Evolutionary conservation across 2,888 invertebrate species (phyloP), one percentile per base, ranked within the genome.

Genomic region (Epinotia demarniana): DNA sequence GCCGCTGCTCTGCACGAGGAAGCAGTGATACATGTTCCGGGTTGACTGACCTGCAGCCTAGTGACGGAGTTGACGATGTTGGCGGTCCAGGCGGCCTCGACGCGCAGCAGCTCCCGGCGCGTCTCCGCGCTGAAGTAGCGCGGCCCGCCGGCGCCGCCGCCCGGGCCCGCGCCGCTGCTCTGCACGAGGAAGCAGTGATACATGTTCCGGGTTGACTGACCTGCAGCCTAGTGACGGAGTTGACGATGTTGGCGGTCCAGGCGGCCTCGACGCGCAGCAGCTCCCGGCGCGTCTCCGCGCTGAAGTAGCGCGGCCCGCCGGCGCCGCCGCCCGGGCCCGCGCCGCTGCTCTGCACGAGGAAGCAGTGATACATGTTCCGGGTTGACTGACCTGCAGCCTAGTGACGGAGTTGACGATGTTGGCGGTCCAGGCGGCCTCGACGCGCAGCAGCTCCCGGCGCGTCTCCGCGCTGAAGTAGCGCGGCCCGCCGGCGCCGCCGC

Each of bases 11-110:
- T 98, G 98, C 79, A 99, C 96, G 79, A 98, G 95, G 93, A 99
- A 99, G 92, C 99, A 99, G 92, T 99, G 98, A 39, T 9, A 9
- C 39, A 9, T 4, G 39, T 39, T 39, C 2, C 46, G 5, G 5
- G 16, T 18, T 9, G 5, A 63, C 53, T 53, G 33, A 73, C 73
- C 73, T 73, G 73, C 12, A 73, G 39, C 33, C 73, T 19, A 83
- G 97, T 97, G 82, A 99, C 98, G 79, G 98, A 97, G 80, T 97
- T 97, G 89, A 98, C 98, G 78, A 99, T 97, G 79, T 98, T 97
- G 80, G 97, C 96, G 87, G 99, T 98, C 99, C 99, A 99, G 74
- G 99, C 98, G 81, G 97, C 97, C 93, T 99, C 99, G 79, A 99
- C 97, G 84, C 98, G 95, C 83, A 99, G 94, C 83, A 99, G 94